phyloP scores from a whole-genome alignment of 2,113 vertebrate genomes.

The Pteropus alecto region DNA sequence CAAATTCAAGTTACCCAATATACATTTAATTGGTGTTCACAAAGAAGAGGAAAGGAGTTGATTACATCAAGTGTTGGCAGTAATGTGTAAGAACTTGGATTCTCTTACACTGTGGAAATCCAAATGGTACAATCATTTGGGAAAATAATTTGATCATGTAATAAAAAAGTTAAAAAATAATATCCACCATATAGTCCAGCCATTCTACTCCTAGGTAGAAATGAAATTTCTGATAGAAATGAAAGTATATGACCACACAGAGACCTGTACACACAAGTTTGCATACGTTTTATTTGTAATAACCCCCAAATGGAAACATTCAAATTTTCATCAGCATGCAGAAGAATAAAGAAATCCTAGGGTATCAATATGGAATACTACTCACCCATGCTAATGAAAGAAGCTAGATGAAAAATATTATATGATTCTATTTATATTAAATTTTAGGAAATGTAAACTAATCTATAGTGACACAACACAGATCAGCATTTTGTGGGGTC shows the following conservation, averaged over 20 bases:
- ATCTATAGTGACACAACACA: not conserved
- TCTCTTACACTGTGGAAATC: not conserved
- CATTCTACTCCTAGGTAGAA: not conserved
- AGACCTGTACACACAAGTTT: not conserved
- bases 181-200: not conserved
- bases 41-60: not conserved
- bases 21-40: not conserved
- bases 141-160: not conserved
- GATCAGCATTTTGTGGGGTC: not conserved
- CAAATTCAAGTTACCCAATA: not conserved
- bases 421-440: not conserved
- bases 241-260: not conserved
- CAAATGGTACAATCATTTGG: not conserved
- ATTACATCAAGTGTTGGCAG: not conserved
- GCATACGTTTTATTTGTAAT: not conserved
- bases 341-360: not conserved
- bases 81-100: not conserved
- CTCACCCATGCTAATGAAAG: not conserved
- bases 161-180: not conserved
- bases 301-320: not conserved
- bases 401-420: not conserved
- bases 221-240: not conserved
- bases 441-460: not conserved
- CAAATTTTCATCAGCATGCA: not conserved
- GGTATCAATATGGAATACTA: not conserved